Evolutionary conservation across 2,113 vertebrate genomes (phyloP), one percentile per base, ranked within the genome.

Genomic region (Setophaga coronata): DNA sequence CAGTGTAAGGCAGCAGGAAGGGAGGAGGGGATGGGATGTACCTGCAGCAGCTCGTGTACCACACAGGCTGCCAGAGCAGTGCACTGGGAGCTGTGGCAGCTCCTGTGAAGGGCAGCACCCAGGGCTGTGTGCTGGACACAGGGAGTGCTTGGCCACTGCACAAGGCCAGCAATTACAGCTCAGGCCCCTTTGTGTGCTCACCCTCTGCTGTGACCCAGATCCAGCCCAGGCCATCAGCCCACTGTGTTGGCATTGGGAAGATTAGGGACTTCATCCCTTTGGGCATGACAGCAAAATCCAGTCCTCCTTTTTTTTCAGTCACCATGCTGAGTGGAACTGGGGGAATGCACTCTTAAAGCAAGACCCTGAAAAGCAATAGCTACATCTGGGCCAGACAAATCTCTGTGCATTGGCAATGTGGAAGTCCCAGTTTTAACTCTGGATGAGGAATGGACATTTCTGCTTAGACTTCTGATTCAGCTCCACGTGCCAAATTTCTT

Each of bases 241-340:
- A 1, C 26, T 0, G 0, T 28, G 47, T 10, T 88, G 38, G 5
- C 4, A 28, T 2, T 88, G 85, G 54, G 18, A 40, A 18, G 40
- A 80, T 60, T 6, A 64, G 18, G 31, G 78, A 47, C 24, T 71
- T 82, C 31, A 82, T 65, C 58, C 28, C 31, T 47, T 28, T 21
- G 25, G 58, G 48, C 3, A 2, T 4, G 5, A 72, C 48, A 91
- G 33, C 29, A 65, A 76, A 92, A 80, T 29, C 18, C 43, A 74
- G 57, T 6, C 36, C 45, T 88, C 50, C 10, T 0, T 65, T 66
- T 72, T 78, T 80, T 43, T 54, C 9, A 61, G 73, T 36, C 51
- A 70, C 33, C 56, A 51, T 1, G 9, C 56, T 40, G 24, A 82
- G 13, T 31, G 18, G 33, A 80, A 48, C n/a, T 45, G 12, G 26